Conservation (phyloP, 2,888 invertebrate species). For the Eupithecia exiguata region DNA sequence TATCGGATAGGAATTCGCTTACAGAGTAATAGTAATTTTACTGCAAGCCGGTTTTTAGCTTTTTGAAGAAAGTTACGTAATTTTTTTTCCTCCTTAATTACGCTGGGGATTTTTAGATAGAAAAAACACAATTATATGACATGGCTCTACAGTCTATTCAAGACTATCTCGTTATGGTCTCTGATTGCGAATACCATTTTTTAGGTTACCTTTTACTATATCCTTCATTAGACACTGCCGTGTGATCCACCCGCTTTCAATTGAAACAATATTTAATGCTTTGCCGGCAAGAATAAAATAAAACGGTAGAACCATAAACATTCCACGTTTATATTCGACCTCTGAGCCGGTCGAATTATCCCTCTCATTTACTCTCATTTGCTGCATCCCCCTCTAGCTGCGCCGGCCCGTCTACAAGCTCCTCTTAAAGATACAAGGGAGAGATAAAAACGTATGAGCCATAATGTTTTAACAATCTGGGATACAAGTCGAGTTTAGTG, state of each 20-base stretch:
- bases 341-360: conserved; percentile 69
- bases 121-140: neutral
- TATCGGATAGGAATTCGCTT: too few species aligned
- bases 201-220: conserved; percentile 73
- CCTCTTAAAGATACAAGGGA: conserved; percentile 72
- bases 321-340: conserved; percentile 84
- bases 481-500: conserved; percentile 45
- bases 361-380: conserved; percentile 56
- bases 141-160: neutral
- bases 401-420: conserved; percentile 78
- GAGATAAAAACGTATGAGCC: conserved; percentile 80
- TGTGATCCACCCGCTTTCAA: conserved; percentile 81
- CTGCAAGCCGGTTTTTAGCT: too few species aligned
- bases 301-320: conserved; percentile 84
- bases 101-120: neutral
- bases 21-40: too few species aligned
- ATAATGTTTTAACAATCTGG: conserved; percentile 81
- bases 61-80: too few species aligned
- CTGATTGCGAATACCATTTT: conserved; percentile 71
- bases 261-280: conserved; percentile 83
- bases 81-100: too few species aligned
- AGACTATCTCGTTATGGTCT: neutral
- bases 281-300: conserved; percentile 80
- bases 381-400: conserved; percentile 67
- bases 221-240: conserved; percentile 76